Conservation (phyloP, 2,113 vertebrate genomes). For the Amia ocellicauda region DNA sequence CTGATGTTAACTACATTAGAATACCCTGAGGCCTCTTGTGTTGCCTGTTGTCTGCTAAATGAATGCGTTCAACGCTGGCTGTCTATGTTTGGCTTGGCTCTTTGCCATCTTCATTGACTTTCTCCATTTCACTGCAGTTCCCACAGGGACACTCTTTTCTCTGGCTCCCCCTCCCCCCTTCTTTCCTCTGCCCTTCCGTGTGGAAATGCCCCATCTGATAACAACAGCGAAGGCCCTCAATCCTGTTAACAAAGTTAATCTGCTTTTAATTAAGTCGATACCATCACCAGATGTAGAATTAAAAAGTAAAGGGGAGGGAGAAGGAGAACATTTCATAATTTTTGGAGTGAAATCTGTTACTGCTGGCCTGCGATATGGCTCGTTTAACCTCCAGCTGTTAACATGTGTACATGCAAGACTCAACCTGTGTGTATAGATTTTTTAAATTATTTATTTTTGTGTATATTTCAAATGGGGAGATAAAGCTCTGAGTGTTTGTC, state of each 20-base stretch:
- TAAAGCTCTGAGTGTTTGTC: background rate
- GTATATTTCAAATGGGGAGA: slow-evolving; percentile 4
- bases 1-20: slow-evolving; percentile 11
- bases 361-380: background rate
- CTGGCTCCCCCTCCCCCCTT: background rate
- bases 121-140: slow-evolving; percentile 36
- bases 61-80: background rate
- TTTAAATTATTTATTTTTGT: background rate
- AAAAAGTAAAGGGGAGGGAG: slow-evolving; percentile 4
- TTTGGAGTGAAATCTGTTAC: slow-evolving; percentile 13
- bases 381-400: slow-evolving; percentile 2
- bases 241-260: slow-evolving; percentile 41
- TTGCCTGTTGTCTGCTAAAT: slow-evolving; percentile 7
- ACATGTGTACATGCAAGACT: background rate
- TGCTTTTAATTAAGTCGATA: slow-evolving; percentile 45
- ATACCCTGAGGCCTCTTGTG: slow-evolving; percentile 2
- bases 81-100: slow-evolving; percentile 32
- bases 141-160: slow-evolving; percentile 23
- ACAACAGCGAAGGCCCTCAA: slow-evolving; percentile 19
- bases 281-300: slow-evolving; percentile 21
- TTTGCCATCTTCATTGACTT: slow-evolving; percentile 47
- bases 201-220: slow-evolving; percentile 24
- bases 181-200: slow-evolving; percentile 1
- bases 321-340: background rate
- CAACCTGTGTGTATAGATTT: background rate